Evolutionary conservation across 2,797 vertebrate species (phyloP).

Genomic region (Danio kyathit): DNA sequence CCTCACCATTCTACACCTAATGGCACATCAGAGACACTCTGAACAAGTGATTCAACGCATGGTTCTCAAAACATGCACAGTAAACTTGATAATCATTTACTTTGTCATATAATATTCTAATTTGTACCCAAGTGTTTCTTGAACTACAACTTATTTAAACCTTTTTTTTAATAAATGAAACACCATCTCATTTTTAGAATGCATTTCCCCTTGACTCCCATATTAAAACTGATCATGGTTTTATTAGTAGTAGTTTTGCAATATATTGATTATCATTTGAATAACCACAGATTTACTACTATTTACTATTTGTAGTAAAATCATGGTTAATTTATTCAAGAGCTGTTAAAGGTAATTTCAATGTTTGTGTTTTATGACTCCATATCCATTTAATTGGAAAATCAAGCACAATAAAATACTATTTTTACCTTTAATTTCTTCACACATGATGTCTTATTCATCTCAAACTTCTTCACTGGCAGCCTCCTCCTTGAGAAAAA

Average conservation of each 20-base stretch:
- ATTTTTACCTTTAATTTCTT: too few species aligned
- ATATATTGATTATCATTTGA: too few species aligned
- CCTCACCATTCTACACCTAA: conserved; percentile 84
- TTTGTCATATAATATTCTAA: neutral
- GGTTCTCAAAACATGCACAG: neutral
- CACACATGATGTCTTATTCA: too few species aligned
- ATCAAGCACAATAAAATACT: neutral
- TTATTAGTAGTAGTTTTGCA: too few species aligned
- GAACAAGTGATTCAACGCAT: conserved; percentile 43
- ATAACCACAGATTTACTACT: too few species aligned
- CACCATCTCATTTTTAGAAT: too few species aligned
- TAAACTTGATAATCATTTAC: neutral
- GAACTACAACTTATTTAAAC: neutral
- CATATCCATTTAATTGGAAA: neutral
- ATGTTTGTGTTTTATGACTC: neutral
- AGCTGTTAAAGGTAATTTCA: neutral
- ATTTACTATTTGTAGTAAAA: too few species aligned
- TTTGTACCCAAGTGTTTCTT: neutral
- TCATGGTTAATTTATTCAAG: neutral
- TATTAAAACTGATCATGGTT: too few species aligned
- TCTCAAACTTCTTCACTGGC: too few species aligned
- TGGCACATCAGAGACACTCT: conserved; percentile 74
- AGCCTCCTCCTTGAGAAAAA: too few species aligned
- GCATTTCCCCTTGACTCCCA: too few species aligned
- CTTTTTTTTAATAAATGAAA: neutral